Base-by-base conservation (phyloP, 2,797 vertebrate genomes). In the Chloroceryle inda region DNA sequence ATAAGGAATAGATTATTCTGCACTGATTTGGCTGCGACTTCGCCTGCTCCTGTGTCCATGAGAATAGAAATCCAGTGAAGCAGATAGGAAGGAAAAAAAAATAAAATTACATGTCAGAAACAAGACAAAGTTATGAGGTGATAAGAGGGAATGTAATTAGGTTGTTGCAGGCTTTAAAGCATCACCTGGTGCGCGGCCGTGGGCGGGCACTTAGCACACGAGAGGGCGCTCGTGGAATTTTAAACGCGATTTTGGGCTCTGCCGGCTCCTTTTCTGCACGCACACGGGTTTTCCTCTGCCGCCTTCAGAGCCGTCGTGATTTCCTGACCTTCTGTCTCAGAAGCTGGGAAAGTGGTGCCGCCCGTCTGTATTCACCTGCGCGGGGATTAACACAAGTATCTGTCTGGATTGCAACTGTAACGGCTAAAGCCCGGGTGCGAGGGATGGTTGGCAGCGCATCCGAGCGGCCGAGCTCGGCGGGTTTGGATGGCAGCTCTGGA, bases 141-240 rank as follows among this genome's bases (percentile, higher is more conserved):
- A 76, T 88, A 53, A 76, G 77, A 52, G 23, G n/a, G 71, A 87
- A 50, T 68, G 75, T 61, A 86, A 91, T 91, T 89, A 69, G 11
- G 37, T 33, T 92, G 72, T 47, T 78, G 62, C 66, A n/a, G 75
- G 13, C 59, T 73, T 86, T 8, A 31, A 29, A 77, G 13, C 22
- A 26, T 29, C 20, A 2, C 23, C 21, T 22, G 45, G 45, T 45
- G 45, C 22, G 45, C 45, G 11, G 45, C 45, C 21, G 45, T 45
- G 45, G 21, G 45, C 45, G 6, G 45, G 21, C 45, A 11, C 20
- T 45, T 45, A 22, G 45, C 61, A 94, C 98, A 97, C 98, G 31
- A 97, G 98, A 97, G 98, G 98, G 98, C 96, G 94, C 97, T 96
- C 95, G 90, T 86, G 96, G 93, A 96, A 77, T 95, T 98, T 80